Evolutionary conservation across 2,113 vertebrate genomes (phyloP), one percentile per base, ranked within the genome.

Genomic region (Elaphurus davidianus): DNA sequence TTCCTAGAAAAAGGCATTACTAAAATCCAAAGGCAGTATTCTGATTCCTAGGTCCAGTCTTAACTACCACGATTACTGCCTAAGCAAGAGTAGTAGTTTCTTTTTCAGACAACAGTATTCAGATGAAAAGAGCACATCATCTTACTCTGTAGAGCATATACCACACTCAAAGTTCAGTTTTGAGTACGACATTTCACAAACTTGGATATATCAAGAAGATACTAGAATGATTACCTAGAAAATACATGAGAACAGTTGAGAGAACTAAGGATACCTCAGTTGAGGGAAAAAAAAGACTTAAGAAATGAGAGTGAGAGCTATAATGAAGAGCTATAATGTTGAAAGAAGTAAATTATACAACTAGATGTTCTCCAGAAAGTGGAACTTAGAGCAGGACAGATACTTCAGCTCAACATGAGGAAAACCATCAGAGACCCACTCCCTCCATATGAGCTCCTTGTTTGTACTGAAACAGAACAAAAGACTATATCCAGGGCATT

Each of bases 241-340:
- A 94, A 57, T 76, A 85, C 33, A 60, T 52, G 16, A 94, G 47
- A 95, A 78, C 7, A 64, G 14, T 33, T 84, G 11, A 59, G 17
- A 87, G 23, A 87, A 60, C 30, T 33, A 94, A 79, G 47, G n/a
- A 93, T 82, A 19, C 23, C 62, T 82, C n/a, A 82, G 23, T 27
- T 74, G 33, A 97, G 82, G 40, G 43, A 91, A 96, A 74, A 28
- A 92, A 92, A 90, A 92, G 64, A 81, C 16, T 25, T 92, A 55
- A 28, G 12, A 96, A 13, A 89, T 54, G 19, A n/a, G 33, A 54
- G 36, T 36, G 83, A 91, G 43, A 85, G 36, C 7, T 74, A 15
- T 45, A 17, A 7, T 50, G 45, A 87, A 93, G 45, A 93, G 45
- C 10, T 62, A 15, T 36, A 11, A 5, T 57, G 45, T 8, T 8